Evolutionary conservation across 2,113 vertebrate genomes (phyloP).

Genomic region (Thryonomys swinderianus): DNA sequence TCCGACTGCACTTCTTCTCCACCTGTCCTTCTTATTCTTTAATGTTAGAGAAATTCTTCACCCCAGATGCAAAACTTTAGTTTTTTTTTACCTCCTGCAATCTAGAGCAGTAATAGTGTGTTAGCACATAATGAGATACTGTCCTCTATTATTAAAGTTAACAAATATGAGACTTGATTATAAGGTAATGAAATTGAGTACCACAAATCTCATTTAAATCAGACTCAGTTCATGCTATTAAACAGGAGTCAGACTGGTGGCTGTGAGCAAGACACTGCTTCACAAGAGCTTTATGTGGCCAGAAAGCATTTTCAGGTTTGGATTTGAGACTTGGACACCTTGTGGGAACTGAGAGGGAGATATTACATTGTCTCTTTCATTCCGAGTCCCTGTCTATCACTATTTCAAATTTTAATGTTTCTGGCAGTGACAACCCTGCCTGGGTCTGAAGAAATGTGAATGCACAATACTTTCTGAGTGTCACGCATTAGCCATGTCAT

Average conservation of each 20-base stretch:
- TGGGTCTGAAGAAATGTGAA: not conserved
- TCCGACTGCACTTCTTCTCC: not conserved
- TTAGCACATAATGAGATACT: slow-evolving; percentile 17
- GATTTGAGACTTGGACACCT: not conserved
- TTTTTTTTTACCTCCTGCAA: not conserved
- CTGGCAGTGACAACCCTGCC: not conserved
- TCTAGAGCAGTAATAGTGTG: not conserved
- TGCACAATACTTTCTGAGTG: not conserved
- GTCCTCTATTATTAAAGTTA: slow-evolving; percentile 11
- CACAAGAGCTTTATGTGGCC: not conserved
- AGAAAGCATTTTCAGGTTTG: not conserved
- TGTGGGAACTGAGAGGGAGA: not conserved
- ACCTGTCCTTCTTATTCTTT: not conserved
- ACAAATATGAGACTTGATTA: slow-evolving; percentile 18
- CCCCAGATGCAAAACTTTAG: not conserved
- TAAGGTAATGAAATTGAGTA: slow-evolving; percentile 45
- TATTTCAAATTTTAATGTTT: slow-evolving; percentile 8
- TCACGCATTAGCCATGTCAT: not conserved
- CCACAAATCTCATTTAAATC: not conserved
- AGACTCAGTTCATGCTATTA: not conserved
- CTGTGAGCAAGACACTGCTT: not conserved
- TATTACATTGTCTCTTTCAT: not conserved
- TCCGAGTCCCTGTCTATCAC: not conserved
- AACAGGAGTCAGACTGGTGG: not conserved
- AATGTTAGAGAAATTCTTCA: not conserved